phyloP scores from a whole-genome alignment of 1,140 invertebrate genomes.

The Lordiphosa clarofinis region DNA sequence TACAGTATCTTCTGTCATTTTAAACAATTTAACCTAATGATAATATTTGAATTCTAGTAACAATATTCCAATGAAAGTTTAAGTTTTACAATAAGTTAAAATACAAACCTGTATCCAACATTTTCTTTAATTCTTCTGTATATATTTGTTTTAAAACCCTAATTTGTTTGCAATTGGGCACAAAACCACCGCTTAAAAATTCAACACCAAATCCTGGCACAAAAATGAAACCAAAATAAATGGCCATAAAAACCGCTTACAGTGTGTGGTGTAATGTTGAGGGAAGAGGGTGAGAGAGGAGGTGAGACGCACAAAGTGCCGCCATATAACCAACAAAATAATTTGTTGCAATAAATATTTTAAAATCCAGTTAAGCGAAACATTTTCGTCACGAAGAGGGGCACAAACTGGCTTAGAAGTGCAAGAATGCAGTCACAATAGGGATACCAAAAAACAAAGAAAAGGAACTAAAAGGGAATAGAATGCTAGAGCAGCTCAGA shows the following conservation, averaged over 20 bases:
- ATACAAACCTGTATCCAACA: too few relatives aligned
- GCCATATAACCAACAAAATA: conserved; percentile 66
- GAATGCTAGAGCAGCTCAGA: background rate
- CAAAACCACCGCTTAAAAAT: conserved; percentile 26
- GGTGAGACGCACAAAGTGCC: conserved; percentile 41
- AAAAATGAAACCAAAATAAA: conserved; percentile 59
- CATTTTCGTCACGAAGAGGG: conserved; percentile 73
- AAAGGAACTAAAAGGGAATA: background rate
- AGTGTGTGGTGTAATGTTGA: background rate
- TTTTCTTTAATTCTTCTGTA: background rate
- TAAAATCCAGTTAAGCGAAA: conserved; percentile 76
- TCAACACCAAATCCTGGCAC: conserved; percentile 40
- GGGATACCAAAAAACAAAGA: background rate
- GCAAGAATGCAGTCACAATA: conserved; percentile 33
- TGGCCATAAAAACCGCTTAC: conserved; percentile 65
- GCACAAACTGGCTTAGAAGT: conserved; percentile 36
- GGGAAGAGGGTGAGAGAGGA: background rate
- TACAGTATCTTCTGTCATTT: too few relatives aligned
- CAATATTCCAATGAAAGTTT: too few relatives aligned
- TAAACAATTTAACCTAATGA: too few relatives aligned
- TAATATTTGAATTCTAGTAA: too few relatives aligned
- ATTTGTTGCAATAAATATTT: conserved; percentile 78
- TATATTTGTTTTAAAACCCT: conserved; percentile 30
- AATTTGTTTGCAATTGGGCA: conserved; percentile 59
- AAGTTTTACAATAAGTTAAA: too few relatives aligned